Percentiles rank a stretch among this genome's conserved stretches.
These are phyloP conservation scores for Casuarius casuarius DNA, from an alignment of 2,113 vertebrate species.

Conservation along the genomic window DNA sequence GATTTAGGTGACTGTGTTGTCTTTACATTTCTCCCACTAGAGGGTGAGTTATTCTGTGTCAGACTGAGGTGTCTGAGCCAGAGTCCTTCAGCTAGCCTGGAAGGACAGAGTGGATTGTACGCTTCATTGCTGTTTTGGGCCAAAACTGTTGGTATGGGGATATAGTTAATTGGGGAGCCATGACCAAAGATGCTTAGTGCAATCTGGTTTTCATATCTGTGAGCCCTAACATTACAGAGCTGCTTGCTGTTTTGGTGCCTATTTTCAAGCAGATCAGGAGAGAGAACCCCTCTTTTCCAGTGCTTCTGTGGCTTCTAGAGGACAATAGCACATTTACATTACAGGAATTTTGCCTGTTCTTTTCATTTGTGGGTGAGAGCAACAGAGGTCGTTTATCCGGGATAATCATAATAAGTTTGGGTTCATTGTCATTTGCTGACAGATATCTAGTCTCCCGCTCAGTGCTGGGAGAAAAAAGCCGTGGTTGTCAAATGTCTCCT, in stretches of 20 bases:
- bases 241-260: not conserved
- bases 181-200: not conserved
- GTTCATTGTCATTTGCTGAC: not conserved
- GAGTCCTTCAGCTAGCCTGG: not conserved
- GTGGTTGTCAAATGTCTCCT: not conserved
- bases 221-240: not conserved
- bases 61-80: not conserved
- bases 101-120: not conserved
- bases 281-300: not conserved
- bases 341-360: not conserved
- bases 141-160: not conserved
- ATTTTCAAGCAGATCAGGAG: not conserved
- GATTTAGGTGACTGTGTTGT: not conserved
- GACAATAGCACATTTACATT: not conserved
- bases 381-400: not conserved
- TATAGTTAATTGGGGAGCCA: not conserved
- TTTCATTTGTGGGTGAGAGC: not conserved
- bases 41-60: not conserved
- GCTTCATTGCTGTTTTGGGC: not conserved
- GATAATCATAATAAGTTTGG: not conserved
- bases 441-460: not conserved
- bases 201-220: not conserved
- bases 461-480: not conserved
- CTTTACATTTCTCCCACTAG: conserved; percentile 8
- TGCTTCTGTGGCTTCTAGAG: not conserved